phyloP scores from a whole-genome alignment of 2,888 invertebrate species.

The Chalcis sispes region DNA sequence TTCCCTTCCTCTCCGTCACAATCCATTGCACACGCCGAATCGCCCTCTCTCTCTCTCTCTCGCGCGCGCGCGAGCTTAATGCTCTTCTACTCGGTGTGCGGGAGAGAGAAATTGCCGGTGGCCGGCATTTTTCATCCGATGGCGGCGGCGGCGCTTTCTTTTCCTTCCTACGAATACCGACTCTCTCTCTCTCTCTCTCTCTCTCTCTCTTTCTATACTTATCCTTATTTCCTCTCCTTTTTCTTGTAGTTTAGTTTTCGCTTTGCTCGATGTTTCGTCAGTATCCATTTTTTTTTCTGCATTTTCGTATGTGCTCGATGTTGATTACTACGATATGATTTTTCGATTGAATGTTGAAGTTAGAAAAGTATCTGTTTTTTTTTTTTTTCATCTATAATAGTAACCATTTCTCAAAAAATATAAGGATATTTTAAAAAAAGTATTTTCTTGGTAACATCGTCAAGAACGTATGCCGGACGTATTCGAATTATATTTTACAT shows the following conservation, averaged over 20 bases:
- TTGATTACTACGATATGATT: slow-evolving; percentile 40
- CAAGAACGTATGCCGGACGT: no score
- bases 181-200: not conserved
- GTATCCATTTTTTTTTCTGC: no score
- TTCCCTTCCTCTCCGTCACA: no score
- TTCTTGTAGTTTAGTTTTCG: no score
- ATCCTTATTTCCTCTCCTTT: slow-evolving; percentile 20
- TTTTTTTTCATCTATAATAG: not conserved
- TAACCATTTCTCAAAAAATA: no score
- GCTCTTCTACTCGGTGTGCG: no score
- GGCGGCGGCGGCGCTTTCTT: slow-evolving; percentile 21
- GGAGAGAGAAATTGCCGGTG: slow-evolving; percentile 62
- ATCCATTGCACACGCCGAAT: slow-evolving; percentile 63
- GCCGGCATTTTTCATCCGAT: slow-evolving; percentile 52
- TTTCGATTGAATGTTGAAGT: not conserved
- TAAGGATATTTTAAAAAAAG: no score
- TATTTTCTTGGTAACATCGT: no score
- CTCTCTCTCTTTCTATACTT: no score
- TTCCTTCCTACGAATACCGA: slow-evolving; percentile 52
- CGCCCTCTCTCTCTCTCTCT: slow-evolving; percentile 56
- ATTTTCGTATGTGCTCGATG: slow-evolving; percentile 2
- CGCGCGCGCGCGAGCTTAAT: slow-evolving; percentile 56
- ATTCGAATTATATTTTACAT: no score
- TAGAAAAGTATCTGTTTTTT: not conserved
- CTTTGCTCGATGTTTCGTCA: no score